Evolutionary conservation across 1,140 invertebrate species (phyloP).

Genomic region (Drosophila ogumai): DNA sequence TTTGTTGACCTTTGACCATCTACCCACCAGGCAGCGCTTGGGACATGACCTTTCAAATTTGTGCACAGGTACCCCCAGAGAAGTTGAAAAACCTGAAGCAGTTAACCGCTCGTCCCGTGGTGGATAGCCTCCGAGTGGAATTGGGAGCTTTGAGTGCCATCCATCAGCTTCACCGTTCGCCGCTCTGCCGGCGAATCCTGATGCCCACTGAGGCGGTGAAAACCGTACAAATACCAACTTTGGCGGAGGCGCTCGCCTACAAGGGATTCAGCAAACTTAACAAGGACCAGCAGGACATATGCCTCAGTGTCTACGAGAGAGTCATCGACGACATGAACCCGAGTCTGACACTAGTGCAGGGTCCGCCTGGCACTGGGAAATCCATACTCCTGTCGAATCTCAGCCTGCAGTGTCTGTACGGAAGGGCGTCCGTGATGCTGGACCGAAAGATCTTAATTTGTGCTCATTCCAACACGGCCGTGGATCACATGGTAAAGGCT

Average conservation of each 20-base stretch:
- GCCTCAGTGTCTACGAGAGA: constrained; percentile 85
- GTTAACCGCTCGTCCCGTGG: constrained; percentile 47
- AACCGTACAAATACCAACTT: constrained; percentile 14
- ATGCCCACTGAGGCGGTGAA: constrained; percentile 55
- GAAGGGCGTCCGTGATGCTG: constrained; percentile 65
- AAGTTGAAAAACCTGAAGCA: constrained; percentile 28
- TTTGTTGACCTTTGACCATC: neutral
- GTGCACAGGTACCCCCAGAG: constrained; percentile 23
- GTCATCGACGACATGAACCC: constrained; percentile 81
- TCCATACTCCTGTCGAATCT: constrained; percentile 89
- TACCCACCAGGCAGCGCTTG: constrained; percentile 15
- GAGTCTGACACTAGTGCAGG: constrained; percentile 89
- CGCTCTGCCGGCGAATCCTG: constrained; percentile 76
- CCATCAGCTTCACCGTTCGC: constrained; percentile 84
- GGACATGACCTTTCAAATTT: constrained; percentile 48
- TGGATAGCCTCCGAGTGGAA: constrained; percentile 71
- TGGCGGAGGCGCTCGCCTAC: constrained; percentile 24
- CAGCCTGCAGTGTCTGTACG: constrained; percentile 87
- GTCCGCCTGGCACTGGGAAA: constrained; percentile 92
- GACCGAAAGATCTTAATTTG: constrained; percentile 89
- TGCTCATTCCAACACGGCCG: constrained; percentile 93
- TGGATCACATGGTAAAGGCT: constrained; percentile 86
- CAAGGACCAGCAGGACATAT: constrained; percentile 86
- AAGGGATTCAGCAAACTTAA: constrained; percentile 85
- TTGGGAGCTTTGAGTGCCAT: constrained; percentile 85